Percentiles rank a stretch among this genome's conserved stretches.
Evolutionary conservation across 2,888 invertebrate species (phyloP).

Genomic region (Philereme transversata): DNA sequence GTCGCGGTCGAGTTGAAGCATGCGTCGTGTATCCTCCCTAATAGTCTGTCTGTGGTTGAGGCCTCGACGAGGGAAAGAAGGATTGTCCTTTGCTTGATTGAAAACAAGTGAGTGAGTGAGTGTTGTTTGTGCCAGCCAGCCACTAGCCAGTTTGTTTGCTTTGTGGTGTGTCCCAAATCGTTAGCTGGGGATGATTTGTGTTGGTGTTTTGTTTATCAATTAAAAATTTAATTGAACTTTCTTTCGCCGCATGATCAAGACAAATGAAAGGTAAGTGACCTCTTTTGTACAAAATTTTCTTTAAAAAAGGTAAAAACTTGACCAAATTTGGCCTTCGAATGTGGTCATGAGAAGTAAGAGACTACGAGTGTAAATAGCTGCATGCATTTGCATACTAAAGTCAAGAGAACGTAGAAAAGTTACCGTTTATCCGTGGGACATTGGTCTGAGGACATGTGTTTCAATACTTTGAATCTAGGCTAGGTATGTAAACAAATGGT

Average conservation of each 20-base stretch:
- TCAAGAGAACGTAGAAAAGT: not conserved
- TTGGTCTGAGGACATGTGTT: not conserved
- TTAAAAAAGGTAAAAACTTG: not conserved
- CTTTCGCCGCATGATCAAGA: conserved; percentile 39
- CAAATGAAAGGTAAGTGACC: conserved; percentile 54
- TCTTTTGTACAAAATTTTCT: not conserved
- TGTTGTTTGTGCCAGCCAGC: too few relatives aligned
- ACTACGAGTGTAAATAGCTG: conserved; percentile 7
- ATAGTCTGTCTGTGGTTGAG: too few relatives aligned
- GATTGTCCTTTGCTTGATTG: too few relatives aligned
- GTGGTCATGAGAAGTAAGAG: not conserved
- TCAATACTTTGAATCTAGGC: not conserved
- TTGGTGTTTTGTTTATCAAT: conserved; percentile 67
- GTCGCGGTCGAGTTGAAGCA: too few relatives aligned
- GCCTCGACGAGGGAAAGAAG: too few relatives aligned
- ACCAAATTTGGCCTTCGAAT: not conserved
- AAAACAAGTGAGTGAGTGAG: too few relatives aligned
- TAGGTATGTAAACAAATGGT: not conserved
- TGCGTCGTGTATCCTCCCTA: too few relatives aligned
- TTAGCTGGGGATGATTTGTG: conserved; percentile 46
- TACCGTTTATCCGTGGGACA: not conserved
- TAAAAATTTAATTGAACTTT: conserved; percentile 48
- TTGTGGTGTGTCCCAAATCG: conserved; percentile 29
- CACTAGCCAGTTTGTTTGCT: too few relatives aligned
- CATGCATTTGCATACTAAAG: not conserved